Conservation (phyloP, 2,113 vertebrate species). For the Varanus komodoensis region DNA sequence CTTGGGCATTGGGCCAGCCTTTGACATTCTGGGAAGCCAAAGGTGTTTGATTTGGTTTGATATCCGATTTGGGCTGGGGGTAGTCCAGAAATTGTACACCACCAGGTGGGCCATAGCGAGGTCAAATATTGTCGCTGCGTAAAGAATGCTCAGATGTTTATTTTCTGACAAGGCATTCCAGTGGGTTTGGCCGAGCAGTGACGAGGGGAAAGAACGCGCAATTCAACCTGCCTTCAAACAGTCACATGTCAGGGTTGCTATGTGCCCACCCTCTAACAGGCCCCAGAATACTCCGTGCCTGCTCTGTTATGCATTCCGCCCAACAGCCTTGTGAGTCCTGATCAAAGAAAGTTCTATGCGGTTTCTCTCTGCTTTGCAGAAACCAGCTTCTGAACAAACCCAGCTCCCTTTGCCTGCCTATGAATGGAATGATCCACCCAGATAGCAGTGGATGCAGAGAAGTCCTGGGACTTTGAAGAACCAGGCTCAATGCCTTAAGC, state of each 20-base stretch:
- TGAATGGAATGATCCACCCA: not conserved
- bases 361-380: not conserved
- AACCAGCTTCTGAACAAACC: not conserved
- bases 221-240: slow-evolving; percentile 23
- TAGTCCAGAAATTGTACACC: not conserved
- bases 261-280: slow-evolving; percentile 16
- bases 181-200: not conserved
- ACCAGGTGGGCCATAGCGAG: not conserved
- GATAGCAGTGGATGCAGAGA: too few relatives aligned
- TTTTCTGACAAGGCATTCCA: slow-evolving; percentile 27
- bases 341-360: not conserved
- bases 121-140: not conserved
- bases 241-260: slow-evolving; percentile 25
- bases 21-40: not conserved
- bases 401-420: not conserved
- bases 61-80: not conserved
- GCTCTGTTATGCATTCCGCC: not conserved
- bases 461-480: too few relatives aligned
- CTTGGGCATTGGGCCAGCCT: not conserved
- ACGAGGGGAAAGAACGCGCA: slow-evolving; percentile 27
- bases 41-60: not conserved
- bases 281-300: rapidly evolving
- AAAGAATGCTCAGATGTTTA: slow-evolving; percentile 14
- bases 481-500: too few relatives aligned
- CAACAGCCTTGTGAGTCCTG: not conserved